Conservation (phyloP, 2,888 invertebrate species). For the Pachymerium ferrugineum region DNA sequence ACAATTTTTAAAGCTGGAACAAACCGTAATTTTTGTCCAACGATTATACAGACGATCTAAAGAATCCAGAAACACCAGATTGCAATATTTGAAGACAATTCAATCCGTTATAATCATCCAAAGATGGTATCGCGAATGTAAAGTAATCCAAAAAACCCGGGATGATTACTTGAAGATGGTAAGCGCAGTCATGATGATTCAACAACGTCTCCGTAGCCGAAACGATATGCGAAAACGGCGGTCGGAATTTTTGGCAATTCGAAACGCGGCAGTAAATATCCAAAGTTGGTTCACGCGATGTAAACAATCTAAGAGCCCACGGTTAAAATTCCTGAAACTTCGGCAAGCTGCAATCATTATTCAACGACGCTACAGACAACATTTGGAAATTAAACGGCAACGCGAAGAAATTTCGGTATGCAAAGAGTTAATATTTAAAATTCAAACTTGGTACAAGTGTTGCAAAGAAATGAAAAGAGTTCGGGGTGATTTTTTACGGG, state of each 20-base stretch:
- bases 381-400: background rate
- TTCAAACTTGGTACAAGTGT: background rate
- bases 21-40: background rate
- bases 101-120: background rate
- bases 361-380: background rate
- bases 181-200: background rate
- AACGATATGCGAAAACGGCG: background rate
- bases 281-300: background rate
- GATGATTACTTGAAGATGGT: background rate
- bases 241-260: background rate
- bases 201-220: background rate
- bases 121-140: background rate
- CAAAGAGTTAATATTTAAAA: background rate
- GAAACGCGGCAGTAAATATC: background rate
- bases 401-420: background rate
- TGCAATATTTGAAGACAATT: too few species aligned
- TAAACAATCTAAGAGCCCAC: background rate
- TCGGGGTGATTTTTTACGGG: background rate
- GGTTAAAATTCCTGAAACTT: background rate
- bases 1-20: background rate
- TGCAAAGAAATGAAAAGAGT: background rate
- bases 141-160: background rate
- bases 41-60: background rate
- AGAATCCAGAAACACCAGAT: background rate
- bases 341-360: background rate